Percentiles rank a stretch among this genome's conserved stretches.
Evolutionary conservation across 2,113 vertebrate genomes (phyloP).

Genomic region (Phrynosoma platyrhinos): DNA sequence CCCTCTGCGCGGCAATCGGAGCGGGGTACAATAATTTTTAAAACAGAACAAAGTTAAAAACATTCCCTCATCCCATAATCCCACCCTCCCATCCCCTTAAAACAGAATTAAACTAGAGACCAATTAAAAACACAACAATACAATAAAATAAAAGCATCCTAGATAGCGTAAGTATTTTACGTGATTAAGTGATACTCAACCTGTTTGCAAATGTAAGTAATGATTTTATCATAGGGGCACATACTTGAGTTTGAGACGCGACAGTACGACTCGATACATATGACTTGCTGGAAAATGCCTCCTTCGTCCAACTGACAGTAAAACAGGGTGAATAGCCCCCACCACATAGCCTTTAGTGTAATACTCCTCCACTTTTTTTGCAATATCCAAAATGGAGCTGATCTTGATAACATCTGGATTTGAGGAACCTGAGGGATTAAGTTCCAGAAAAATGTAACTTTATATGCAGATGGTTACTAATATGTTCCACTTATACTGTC

Average conservation of each 20-base stretch:
- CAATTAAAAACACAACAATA: no score
- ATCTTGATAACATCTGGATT: constrained; percentile 91
- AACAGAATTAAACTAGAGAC: no score
- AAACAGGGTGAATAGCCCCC: constrained; percentile 88
- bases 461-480: background rate
- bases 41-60: no score
- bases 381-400: constrained; percentile 88
- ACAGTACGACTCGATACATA: constrained; percentile 90
- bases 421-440: constrained; percentile 71
- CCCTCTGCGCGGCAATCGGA: no score
- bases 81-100: no score
- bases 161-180: no score
- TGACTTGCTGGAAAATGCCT: constrained; percentile 87
- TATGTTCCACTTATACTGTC: constrained; percentile 21
- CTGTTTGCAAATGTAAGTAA: background rate
- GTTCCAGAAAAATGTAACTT: constrained; percentile 37
- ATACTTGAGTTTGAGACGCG: constrained; percentile 86
- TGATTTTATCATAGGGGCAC: background rate
- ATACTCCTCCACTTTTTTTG: constrained; percentile 87
- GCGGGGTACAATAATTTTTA: no score
- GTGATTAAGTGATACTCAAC: background rate
- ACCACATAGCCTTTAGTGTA: constrained; percentile 91
- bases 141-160: no score
- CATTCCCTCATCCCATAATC: no score
- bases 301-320: constrained; percentile 84